phyloP scores from a whole-genome alignment of 2,113 vertebrate species.

The Todiramphus chloris region DNA sequence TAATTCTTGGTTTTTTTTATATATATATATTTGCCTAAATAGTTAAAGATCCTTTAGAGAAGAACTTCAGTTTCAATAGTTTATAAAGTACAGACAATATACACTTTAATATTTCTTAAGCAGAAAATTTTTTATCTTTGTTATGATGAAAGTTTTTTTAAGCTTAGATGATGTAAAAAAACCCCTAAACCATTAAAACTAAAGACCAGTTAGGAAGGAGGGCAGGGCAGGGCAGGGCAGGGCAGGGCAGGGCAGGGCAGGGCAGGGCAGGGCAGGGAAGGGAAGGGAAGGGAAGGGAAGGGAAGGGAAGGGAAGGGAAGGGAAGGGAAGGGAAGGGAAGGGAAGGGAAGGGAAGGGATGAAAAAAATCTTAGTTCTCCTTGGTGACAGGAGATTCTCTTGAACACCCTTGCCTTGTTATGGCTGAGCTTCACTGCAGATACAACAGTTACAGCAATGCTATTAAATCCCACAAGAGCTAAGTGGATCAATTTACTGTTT shows the following conservation, averaged over 20 bases:
- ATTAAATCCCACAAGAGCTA: conserved; percentile 54
- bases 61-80: not conserved
- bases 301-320: not conserved
- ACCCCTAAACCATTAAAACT: not conserved
- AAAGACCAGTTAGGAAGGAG: not conserved
- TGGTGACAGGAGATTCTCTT: not conserved
- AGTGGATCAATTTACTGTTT: conserved; percentile 82
- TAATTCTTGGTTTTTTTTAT: not conserved
- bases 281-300: not conserved
- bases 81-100: not conserved
- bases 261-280: too few species aligned
- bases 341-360: not conserved
- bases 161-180: not conserved
- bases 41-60: not conserved
- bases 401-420: not conserved
- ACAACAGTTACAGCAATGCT: conserved; percentile 52
- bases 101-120: not conserved
- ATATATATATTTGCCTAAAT: not conserved
- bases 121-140: not conserved
- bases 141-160: not conserved
- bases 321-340: rapidly evolving
- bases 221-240: rapidly evolving
- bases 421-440: conserved; percentile 35
- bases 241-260: too few species aligned
- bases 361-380: not conserved